These are phyloP conservation scores for Sebastiscus albofasciatus DNA, from an alignment of 2,797 vertebrate species.

Conservation along the genomic window DNA sequence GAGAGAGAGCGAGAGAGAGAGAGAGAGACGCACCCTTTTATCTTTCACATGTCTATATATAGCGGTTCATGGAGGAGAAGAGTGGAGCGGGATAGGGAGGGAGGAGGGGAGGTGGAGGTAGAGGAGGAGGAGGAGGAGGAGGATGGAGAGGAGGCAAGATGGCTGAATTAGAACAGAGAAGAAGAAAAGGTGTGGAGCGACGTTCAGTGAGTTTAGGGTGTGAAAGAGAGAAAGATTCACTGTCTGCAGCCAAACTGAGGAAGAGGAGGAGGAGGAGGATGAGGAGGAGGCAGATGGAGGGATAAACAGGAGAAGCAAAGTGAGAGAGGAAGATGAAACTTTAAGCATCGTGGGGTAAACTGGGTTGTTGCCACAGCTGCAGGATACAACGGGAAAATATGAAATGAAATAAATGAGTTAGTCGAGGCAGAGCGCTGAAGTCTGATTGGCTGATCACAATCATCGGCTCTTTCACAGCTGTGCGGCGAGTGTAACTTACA, in stretches of 20 bases:
- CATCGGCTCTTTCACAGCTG: not conserved
- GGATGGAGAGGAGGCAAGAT: constrained; percentile 38
- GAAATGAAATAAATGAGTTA: too few relatives aligned
- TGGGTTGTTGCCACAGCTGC: not conserved
- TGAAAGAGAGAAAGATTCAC: not conserved
- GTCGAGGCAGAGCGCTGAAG: not conserved
- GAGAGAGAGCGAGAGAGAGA: constrained; percentile 8
- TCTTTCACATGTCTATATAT: constrained; percentile 76
- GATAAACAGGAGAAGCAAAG: not conserved
- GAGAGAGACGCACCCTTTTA: constrained; percentile 54
- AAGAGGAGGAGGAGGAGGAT: not conserved
- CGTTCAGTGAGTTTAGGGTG: not conserved
- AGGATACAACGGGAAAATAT: not conserved
- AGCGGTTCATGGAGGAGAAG: constrained; percentile 61
- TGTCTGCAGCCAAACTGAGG: too few relatives aligned
- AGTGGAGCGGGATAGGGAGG: constrained; percentile 48
- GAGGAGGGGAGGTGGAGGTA: constrained; percentile 9
- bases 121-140: constrained; percentile 17
- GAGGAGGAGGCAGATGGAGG: constrained; percentile 6
- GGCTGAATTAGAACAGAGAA: constrained; percentile 26
- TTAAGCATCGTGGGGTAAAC: not conserved
- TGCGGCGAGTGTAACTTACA: not conserved
- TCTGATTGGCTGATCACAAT: not conserved
- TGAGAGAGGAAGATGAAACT: not conserved
- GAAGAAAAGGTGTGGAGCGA: not conserved